Evolutionary conservation across 1,140 invertebrate species (phyloP).

Genomic region (Bombus pyrosoma): DNA sequence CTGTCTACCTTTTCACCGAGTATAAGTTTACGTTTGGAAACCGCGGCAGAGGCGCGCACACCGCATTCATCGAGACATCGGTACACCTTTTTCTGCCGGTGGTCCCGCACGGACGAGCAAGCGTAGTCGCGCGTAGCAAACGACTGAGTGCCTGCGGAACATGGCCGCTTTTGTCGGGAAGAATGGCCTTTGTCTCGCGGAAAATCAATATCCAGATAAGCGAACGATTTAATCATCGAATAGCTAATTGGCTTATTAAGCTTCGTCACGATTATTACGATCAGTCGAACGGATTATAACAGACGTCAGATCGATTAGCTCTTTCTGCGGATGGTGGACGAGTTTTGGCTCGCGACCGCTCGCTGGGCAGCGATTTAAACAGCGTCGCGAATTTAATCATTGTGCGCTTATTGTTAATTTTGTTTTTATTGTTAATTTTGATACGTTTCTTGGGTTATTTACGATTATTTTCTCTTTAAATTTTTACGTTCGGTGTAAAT

Average conservation of each 20-base stretch:
- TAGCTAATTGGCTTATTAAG: slow-evolving; percentile 43
- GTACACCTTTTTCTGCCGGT: slow-evolving; percentile 68
- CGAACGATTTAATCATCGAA: slow-evolving; percentile 46
- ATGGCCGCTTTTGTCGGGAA: slow-evolving; percentile 46
- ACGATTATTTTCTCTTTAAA: no score
- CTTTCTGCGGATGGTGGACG: background rate
- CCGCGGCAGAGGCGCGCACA: slow-evolving; percentile 54
- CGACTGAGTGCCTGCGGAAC: slow-evolving; percentile 43
- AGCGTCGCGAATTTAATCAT: background rate
- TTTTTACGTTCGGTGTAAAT: no score
- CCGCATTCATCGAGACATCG: slow-evolving; percentile 62
- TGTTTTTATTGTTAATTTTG: no score
- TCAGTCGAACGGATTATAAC: background rate
- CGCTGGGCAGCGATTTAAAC: no score
- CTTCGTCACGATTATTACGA: slow-evolving; percentile 27
- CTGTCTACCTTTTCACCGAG: slow-evolving; percentile 47
- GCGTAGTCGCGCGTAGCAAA: slow-evolving; percentile 65
- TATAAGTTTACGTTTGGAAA: slow-evolving; percentile 71
- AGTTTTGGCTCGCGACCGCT: background rate
- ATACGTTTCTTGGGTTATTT: no score
- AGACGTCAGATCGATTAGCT: background rate
- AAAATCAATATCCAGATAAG: slow-evolving; percentile 53
- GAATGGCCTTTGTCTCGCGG: slow-evolving; percentile 35
- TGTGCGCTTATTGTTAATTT: no score
- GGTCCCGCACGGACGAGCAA: slow-evolving; percentile 62